phyloP scores from a whole-genome alignment of 2,888 invertebrate species.

The Zaprionus lineosus region DNA sequence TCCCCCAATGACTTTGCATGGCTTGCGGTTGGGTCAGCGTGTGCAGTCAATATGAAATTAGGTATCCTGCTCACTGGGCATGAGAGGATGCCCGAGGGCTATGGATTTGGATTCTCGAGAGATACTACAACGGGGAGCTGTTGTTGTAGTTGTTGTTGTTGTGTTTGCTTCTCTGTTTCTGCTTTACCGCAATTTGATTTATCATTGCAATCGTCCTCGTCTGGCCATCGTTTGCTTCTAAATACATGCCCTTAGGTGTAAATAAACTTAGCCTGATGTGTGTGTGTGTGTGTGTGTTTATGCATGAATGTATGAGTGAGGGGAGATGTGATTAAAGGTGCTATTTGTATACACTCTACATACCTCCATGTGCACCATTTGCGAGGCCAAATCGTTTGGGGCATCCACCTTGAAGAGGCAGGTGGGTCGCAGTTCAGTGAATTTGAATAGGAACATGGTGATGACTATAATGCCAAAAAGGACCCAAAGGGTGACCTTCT shows the following conservation, averaged over 20 bases:
- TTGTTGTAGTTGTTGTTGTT: slow-evolving; percentile 4
- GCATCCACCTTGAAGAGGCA: slow-evolving; percentile 82
- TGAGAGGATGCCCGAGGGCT: too few relatives aligned
- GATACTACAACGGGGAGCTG: slow-evolving; percentile 3
- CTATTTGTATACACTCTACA: slow-evolving; percentile 56
- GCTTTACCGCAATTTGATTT: slow-evolving; percentile 55
- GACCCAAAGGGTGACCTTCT: slow-evolving; percentile 82
- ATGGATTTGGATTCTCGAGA: too few relatives aligned
- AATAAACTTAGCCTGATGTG: slow-evolving; percentile 31
- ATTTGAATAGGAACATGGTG: slow-evolving; percentile 83
- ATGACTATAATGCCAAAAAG: slow-evolving; percentile 81
- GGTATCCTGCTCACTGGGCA: too few relatives aligned
- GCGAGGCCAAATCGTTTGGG: slow-evolving; percentile 66
- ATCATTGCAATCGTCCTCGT: slow-evolving; percentile 48
- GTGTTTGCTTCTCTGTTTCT: too few relatives aligned
- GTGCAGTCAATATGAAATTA: slow-evolving; percentile 73
- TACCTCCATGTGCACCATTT: slow-evolving; percentile 82
- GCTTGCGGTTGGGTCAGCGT: slow-evolving; percentile 53
- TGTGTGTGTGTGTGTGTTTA: not conserved
- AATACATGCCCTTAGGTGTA: slow-evolving; percentile 37
- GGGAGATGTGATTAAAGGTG: not conserved
- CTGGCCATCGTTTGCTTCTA: slow-evolving; percentile 18
- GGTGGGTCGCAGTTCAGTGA: slow-evolving; percentile 81
- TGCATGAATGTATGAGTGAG: slow-evolving; percentile 6
- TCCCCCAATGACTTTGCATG: slow-evolving; percentile 66